These are phyloP conservation scores for Mastomys natalensis DNA, from an alignment of 2,113 vertebrate species.

Conservation along the genomic window DNA sequence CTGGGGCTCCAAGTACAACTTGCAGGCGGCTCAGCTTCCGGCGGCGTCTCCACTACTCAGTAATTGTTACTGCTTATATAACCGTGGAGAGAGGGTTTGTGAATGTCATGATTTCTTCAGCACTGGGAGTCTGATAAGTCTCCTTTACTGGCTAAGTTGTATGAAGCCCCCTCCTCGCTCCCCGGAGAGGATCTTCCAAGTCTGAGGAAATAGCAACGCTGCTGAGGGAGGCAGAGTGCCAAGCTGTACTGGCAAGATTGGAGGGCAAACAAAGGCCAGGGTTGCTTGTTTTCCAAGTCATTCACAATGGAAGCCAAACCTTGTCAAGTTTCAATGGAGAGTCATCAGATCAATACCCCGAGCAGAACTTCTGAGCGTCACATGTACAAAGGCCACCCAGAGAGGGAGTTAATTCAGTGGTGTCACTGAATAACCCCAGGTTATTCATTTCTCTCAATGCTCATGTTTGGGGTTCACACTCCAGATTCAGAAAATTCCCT, in stretches of 20 bases:
- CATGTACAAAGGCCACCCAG: background rate
- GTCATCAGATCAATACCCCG: background rate
- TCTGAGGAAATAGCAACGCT: background rate
- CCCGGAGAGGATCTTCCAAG: background rate
- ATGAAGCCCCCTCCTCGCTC: background rate
- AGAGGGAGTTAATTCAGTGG: background rate
- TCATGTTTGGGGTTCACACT: background rate
- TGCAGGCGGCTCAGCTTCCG: background rate
- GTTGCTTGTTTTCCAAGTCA: constrained; percentile 28
- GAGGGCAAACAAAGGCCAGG: constrained; percentile 42
- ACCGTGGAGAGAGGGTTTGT: background rate
- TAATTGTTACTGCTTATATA: background rate
- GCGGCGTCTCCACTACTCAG: background rate
- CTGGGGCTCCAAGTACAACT: background rate
- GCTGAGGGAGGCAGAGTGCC: background rate
- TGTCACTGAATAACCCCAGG: background rate
- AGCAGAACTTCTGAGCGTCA: background rate
- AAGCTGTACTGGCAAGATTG: background rate
- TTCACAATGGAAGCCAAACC: background rate
- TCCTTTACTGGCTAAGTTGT: background rate
- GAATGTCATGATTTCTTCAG: background rate
- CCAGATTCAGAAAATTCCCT: background rate
- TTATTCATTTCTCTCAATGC: background rate
- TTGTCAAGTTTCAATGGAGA: constrained; percentile 24
- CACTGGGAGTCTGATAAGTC: background rate